Conservation (phyloP, 2,888 invertebrate genomes). For the Standfussiana lucernea region DNA sequence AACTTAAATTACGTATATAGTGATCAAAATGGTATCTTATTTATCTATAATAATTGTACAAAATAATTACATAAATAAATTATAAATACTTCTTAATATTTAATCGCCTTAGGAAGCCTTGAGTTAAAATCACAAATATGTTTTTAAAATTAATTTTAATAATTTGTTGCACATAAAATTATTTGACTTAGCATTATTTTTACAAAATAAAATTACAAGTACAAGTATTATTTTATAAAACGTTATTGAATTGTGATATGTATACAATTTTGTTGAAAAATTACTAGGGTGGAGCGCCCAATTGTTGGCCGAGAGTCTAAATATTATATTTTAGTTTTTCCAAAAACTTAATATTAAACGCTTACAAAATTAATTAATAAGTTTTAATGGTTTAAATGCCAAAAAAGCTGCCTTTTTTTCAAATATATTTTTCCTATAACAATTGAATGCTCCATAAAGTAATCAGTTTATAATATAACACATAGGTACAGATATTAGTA, state of each 20-base stretch:
- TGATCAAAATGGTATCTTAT: slow-evolving; percentile 1
- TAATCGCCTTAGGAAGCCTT: slow-evolving; percentile 57
- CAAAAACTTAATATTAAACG: background rate
- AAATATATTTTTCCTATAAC: background rate
- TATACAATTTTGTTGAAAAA: slow-evolving; percentile 44
- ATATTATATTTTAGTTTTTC: background rate
- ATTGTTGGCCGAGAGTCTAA: slow-evolving; percentile 12
- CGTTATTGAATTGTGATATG: slow-evolving; percentile 61
- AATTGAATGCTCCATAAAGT: slow-evolving; percentile 39
- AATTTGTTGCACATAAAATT: slow-evolving; percentile 34
- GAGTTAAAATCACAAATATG: slow-evolving; percentile 58
- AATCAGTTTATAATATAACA: background rate
- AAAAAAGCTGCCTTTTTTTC: slow-evolving; percentile 22
- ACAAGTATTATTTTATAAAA: slow-evolving; percentile 32
- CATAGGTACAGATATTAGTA: background rate
- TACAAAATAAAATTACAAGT: slow-evolving; percentile 61
- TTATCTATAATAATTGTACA: slow-evolving; percentile 40
- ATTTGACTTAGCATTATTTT: slow-evolving; percentile 61
- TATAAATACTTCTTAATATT: slow-evolving; percentile 39
- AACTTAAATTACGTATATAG: slow-evolving; percentile 6
- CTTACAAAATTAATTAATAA: slow-evolving; percentile 25
- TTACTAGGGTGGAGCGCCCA: slow-evolving; percentile 44
- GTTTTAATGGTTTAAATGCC: slow-evolving; percentile 12
- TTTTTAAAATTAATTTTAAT: slow-evolving; percentile 27
- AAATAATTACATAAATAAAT: slow-evolving; percentile 40